A percentile compares a stretch with the other conserved stretches of the same genome.
These are phyloP conservation scores for Trissolcus brochymenae DNA, from an alignment of 2,888 invertebrate species.

Conservation along the genomic window DNA sequence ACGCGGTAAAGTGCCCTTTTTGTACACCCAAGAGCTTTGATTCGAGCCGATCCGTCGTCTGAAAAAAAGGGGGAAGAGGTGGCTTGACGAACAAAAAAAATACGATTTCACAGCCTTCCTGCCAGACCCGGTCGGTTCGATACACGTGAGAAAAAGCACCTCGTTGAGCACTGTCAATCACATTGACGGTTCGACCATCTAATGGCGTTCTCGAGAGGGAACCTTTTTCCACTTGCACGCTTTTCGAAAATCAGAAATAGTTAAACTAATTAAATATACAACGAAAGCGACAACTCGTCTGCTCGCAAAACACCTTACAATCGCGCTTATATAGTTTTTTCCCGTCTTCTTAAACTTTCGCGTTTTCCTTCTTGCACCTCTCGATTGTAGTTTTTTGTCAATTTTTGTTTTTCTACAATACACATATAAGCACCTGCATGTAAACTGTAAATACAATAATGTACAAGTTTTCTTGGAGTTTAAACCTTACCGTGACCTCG, in stretches of 20 bases:
- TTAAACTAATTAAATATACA: constrained; percentile 28
- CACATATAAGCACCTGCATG: constrained; percentile 64
- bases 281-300: constrained; percentile 9
- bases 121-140: no score
- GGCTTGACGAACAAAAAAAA: no score
- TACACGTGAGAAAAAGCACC: not conserved
- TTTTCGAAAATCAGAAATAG: constrained; percentile 26
- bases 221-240: constrained; percentile 1
- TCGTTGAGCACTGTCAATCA: not conserved
- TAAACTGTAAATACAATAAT: constrained; percentile 72
- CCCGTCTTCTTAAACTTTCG: constrained; percentile 2
- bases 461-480: constrained; percentile 71
- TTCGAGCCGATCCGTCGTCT: no score
- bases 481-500: constrained; percentile 71
- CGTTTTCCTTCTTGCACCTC: not conserved
- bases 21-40: no score
- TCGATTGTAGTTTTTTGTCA: constrained; percentile 23
- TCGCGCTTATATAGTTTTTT: constrained; percentile 7
- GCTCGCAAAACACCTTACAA: constrained; percentile 16
- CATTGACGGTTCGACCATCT: constrained; percentile 10
- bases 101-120: no score
- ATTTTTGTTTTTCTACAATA: constrained; percentile 60
- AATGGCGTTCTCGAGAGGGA: constrained; percentile 3
- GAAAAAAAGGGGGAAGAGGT: no score
- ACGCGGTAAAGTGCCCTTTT: no score